Evolutionary conservation across 2,888 invertebrate genomes (phyloP), one percentile per base, ranked within the genome.

Genomic region (Dione vanillae): DNA sequence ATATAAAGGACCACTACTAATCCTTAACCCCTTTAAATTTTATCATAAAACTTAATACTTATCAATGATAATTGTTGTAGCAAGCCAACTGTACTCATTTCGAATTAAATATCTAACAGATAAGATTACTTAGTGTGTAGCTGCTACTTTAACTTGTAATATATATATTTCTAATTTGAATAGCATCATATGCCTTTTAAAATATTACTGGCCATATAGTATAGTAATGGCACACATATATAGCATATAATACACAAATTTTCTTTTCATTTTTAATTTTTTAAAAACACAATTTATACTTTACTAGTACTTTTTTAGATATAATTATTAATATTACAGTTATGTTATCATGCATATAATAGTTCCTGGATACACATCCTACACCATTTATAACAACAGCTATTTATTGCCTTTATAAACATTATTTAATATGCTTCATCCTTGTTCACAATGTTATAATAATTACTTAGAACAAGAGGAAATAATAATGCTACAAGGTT

Each of bases 341-440:
- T 47, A n/a, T 47, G 8, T 2, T 47, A n/a, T 47, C 9, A 9
- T 47, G 2, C 16, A 47, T 9, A 47, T 47, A 9, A 47, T 10
- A n/a, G 5, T 16, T 16, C 47, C 19, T 14, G 5, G 12, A 12
- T 0, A 56, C n/a, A 16, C 49, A 19, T 64, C 49, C 64, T 47
- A 19, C 49, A 14, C n/a, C 3, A 54, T 49, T 3, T 20, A 12
- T 20, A 20, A 9, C 19, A 61, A 20, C 61, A 35, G 27, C 49
- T 51, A 51, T 49, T 35, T 3, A 27, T 47, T 43, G 12, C 20
- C 19, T 59, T 41, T 41, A 47, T 64, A 40, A 19, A 64, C n/a
- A 49, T 64, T 64, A 14, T 64, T 64, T 51, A 64, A 64, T 64
- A 40, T 51, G 37, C 19, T 40, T 8, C 14, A 64, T 64, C 64